Evolutionary conservation across 2,888 invertebrate species (phyloP), one percentile per base, ranked within the genome.

Genomic region (Cryptus viduatorius): DNA sequence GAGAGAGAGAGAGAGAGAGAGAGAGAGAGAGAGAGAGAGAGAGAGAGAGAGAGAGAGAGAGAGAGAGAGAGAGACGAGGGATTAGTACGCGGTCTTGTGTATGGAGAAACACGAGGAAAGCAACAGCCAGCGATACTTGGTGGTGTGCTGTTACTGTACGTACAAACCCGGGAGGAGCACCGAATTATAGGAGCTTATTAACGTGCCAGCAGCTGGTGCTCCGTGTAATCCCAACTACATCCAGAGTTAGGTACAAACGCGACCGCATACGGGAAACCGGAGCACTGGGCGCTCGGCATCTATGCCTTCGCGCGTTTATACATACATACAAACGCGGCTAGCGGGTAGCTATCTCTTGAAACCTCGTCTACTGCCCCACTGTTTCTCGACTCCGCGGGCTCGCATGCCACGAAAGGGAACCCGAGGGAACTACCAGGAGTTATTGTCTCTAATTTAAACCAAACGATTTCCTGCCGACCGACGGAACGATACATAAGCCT

Each of bases 361-460:
- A 76, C 24, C 80, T 80, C 69, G 10, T 31, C 29, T 61, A 59
- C 59, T 14, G 29, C 24, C 59, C 24, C 29, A 5, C 56, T 12
- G 56, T 56, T 56, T 56, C 56, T 24, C 10, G 24, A 56, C 56
- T 12, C 12, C 19, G 12, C 29, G 75, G 50, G 44, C 46, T 16
- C 65, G 59, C 69, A 82, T 65, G 29, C 16, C 16, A 8, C 12
- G 59, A 4, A 12, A 29, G 68, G 53, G 48, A 71, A 59, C 67
- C 64, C 79, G 53, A 61, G 73, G 42, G 50, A 64, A 68, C 65
- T 73, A 46, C 61, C 53, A n/a, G 65, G 83, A 87, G 84, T 90
- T 91, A 92, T 91, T 90, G 90, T 89, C 90, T 91, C 89, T 90
- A 90, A 92, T 90, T 92, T 90, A 89, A 90, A 89, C 85, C 90